These are phyloP conservation scores for Ptychadena robeensis DNA, from an alignment of 2,797 vertebrate species.

Conservation along the genomic window DNA sequence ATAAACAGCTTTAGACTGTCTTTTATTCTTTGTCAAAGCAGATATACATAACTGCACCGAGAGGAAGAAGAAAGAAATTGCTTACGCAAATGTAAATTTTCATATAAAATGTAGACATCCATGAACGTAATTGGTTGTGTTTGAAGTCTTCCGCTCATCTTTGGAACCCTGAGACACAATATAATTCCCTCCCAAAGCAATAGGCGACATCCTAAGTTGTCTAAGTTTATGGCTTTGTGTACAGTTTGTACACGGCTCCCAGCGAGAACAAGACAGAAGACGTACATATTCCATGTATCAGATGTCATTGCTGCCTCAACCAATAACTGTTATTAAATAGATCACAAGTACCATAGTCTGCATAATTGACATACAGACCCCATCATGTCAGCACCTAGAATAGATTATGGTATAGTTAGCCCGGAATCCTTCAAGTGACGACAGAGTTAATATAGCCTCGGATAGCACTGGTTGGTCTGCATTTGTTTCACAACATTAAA, in stretches of 20 bases:
- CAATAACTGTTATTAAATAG: constrained; percentile 70
- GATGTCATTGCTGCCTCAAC: constrained; percentile 66
- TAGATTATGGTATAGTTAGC: constrained; percentile 65
- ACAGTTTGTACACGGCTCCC: neutral
- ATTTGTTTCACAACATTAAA: constrained; percentile 67
- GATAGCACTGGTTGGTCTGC: constrained; percentile 62
- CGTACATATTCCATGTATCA: constrained; percentile 60
- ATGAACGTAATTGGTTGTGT: too few relatives aligned
- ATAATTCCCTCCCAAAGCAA: neutral
- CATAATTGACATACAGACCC: constrained; percentile 67
- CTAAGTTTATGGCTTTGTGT: neutral
- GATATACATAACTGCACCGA: too few relatives aligned
- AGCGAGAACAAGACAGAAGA: neutral
- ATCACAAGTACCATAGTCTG: constrained; percentile 66
- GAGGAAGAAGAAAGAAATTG: too few relatives aligned
- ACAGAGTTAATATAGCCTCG: constrained; percentile 67
- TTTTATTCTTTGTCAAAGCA: too few relatives aligned
- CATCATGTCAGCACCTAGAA: constrained; percentile 66
- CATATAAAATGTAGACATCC: too few relatives aligned
- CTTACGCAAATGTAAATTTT: too few relatives aligned
- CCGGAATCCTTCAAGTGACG: constrained; percentile 66
- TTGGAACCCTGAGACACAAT: too few relatives aligned
- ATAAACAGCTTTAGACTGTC: too few relatives aligned
- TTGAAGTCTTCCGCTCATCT: too few relatives aligned
- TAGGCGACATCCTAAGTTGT: neutral